phyloP scores from a whole-genome alignment of 2,888 invertebrate species.

The Erebia aethiops region DNA sequence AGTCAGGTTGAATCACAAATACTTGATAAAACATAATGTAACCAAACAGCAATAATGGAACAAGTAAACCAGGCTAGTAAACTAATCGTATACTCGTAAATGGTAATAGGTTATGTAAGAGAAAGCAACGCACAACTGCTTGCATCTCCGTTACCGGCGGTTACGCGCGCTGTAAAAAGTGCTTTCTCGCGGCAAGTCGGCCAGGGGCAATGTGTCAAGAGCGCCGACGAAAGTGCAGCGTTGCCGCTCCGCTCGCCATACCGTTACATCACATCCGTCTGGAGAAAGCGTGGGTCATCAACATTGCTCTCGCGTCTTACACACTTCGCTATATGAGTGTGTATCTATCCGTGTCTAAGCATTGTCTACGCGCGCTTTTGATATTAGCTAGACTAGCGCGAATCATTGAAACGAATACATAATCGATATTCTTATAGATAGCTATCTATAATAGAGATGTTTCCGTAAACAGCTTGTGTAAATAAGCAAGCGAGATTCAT shows the following conservation, averaged over 20 bases:
- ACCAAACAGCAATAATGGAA: constrained; percentile 7
- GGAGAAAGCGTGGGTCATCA: constrained; percentile 77
- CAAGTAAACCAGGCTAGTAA: constrained; percentile 37
- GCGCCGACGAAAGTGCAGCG: constrained; percentile 80
- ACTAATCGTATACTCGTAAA: constrained; percentile 65
- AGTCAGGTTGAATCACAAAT: too few relatives aligned
- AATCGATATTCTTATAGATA: constrained; percentile 10
- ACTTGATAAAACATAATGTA: neutral
- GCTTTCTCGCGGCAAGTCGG: constrained; percentile 81
- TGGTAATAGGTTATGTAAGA: constrained; percentile 67
- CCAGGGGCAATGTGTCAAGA: constrained; percentile 83
- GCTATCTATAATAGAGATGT: constrained; percentile 23
- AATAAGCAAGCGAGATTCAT: constrained; percentile 47
- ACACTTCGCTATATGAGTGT: constrained; percentile 23
- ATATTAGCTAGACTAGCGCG: neutral
- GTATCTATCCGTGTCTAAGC: neutral
- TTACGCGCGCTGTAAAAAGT: constrained; percentile 79
- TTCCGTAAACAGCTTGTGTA: constrained; percentile 48
- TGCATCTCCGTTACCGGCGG: constrained; percentile 70
- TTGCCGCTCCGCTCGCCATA: constrained; percentile 57
- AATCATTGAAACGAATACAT: constrained; percentile 3
- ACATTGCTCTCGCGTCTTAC: constrained; percentile 53
- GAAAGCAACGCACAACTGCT: constrained; percentile 77
- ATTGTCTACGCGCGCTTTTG: neutral
- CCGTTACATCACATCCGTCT: constrained; percentile 77